phyloP scores from a whole-genome alignment of 2,113 vertebrate species.

The Apus apus region DNA sequence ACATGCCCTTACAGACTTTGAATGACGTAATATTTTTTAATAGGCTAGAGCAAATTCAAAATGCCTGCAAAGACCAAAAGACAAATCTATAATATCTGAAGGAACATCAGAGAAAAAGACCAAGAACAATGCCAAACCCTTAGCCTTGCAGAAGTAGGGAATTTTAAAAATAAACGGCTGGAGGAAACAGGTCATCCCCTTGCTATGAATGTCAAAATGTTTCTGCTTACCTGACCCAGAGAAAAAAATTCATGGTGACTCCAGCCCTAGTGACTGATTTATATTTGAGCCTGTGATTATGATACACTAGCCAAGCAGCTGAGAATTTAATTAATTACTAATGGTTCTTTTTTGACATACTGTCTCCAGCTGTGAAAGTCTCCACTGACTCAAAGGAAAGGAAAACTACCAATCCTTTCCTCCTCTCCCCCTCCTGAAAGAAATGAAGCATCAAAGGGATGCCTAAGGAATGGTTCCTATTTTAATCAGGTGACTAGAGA shows the following conservation, averaged over 20 bases:
- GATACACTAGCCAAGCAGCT: slow-evolving; percentile 10
- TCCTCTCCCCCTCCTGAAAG: not conserved
- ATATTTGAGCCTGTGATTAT: slow-evolving; percentile 9
- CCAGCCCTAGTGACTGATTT: not conserved
- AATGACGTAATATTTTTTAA: not conserved
- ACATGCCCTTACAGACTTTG: not conserved
- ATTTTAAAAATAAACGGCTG: not conserved
- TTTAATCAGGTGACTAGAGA: not conserved
- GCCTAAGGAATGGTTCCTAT: not conserved
- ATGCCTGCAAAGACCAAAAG: not conserved
- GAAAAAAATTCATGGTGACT: not conserved
- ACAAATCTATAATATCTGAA: not conserved
- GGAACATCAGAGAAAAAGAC: not conserved
- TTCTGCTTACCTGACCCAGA: not conserved
- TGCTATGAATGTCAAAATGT: not conserved
- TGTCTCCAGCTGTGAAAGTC: slow-evolving; percentile 27
- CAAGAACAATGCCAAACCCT: not conserved
- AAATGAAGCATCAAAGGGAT: not conserved
- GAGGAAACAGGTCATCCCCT: not conserved
- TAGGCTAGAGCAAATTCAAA: not conserved
- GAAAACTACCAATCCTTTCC: not conserved
- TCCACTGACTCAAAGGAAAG: slow-evolving; percentile 18
- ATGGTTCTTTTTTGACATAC: slow-evolving; percentile 2
- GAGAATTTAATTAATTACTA: slow-evolving; percentile 21
- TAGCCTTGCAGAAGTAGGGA: not conserved